Conservation (phyloP, 1,140 invertebrate species). For the Eupristina koningsbergeri region DNA sequence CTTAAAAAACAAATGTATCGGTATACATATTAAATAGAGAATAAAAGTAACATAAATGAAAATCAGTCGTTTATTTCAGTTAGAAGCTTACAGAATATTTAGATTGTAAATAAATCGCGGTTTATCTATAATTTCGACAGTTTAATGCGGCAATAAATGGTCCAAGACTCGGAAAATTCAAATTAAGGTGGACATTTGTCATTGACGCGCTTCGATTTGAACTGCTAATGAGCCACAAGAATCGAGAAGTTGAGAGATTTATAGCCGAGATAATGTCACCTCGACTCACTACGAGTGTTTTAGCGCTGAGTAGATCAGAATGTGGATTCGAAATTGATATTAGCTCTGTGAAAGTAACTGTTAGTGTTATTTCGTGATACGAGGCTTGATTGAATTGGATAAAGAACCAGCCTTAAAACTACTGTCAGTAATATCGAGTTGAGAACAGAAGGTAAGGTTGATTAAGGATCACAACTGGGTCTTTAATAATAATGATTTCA, state of each 20-base stretch:
- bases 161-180: constrained; percentile 26
- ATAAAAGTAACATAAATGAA: constrained; percentile 14
- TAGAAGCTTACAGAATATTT: constrained; percentile 23
- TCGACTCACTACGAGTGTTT: constrained; percentile 47
- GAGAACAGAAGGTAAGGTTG: constrained; percentile 8
- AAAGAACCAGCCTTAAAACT: constrained; percentile 32
- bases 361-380: constrained; percentile 3
- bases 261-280: constrained; percentile 40
- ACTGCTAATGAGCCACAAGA: constrained; percentile 51
- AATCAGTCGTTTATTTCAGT: not conserved
- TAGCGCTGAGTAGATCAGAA: constrained; percentile 47
- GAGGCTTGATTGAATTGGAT: constrained; percentile 14
- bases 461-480: constrained; percentile 3
- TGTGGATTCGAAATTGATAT: constrained; percentile 49
- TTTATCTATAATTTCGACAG: constrained; percentile 40
- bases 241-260: constrained; percentile 39
- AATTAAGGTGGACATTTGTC: constrained; percentile 43
- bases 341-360: constrained; percentile 34
- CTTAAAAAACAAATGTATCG: too few species aligned
- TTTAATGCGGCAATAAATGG: constrained; percentile 44
- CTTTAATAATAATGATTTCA: constrained; percentile 31
- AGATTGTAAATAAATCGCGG: constrained; percentile 43
- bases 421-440: constrained; percentile 13
- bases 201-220: constrained; percentile 47
- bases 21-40: not conserved